Evolutionary conservation across 2,888 invertebrate species (phyloP).

Genomic region (Junonia oenone): DNA sequence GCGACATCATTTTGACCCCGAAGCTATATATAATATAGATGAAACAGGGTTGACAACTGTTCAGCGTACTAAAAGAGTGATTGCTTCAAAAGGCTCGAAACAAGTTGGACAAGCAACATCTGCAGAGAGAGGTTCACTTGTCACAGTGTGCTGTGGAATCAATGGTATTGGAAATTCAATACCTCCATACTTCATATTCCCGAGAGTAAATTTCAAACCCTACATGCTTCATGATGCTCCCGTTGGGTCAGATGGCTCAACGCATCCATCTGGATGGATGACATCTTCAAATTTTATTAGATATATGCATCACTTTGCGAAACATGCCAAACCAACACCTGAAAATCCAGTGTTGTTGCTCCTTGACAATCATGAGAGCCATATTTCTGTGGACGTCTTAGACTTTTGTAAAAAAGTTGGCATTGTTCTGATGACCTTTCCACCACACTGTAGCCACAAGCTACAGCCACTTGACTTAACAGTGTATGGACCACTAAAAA

Average conservation of each 20-base stretch:
- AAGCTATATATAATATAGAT: conserved; percentile 31
- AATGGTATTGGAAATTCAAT: conserved; percentile 26
- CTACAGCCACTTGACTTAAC: conserved; percentile 28
- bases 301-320: conserved; percentile 30
- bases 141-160: conserved; percentile 17
- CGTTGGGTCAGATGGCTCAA: conserved; percentile 30
- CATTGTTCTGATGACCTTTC: conserved; percentile 27
- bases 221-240: conserved; percentile 30
- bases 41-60: conserved; percentile 22
- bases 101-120: conserved; percentile 32
- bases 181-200: conserved; percentile 18
- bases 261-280: conserved; percentile 33
- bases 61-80: conserved; percentile 30
- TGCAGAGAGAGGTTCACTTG: conserved; percentile 29
- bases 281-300: conserved; percentile 17
- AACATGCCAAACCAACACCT: conserved; percentile 29
- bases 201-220: conserved; percentile 28
- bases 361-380: conserved; percentile 29
- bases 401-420: conserved; percentile 26
- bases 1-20: conserved; percentile 30
- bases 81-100: conserved; percentile 32
- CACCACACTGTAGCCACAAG: conserved; percentile 26
- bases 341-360: conserved; percentile 28
- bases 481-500: conserved; percentile 32
- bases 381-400: conserved; percentile 28